Evolutionary conservation across 2,888 invertebrate species (phyloP).

Genomic region (Napeogenes inachia): DNA sequence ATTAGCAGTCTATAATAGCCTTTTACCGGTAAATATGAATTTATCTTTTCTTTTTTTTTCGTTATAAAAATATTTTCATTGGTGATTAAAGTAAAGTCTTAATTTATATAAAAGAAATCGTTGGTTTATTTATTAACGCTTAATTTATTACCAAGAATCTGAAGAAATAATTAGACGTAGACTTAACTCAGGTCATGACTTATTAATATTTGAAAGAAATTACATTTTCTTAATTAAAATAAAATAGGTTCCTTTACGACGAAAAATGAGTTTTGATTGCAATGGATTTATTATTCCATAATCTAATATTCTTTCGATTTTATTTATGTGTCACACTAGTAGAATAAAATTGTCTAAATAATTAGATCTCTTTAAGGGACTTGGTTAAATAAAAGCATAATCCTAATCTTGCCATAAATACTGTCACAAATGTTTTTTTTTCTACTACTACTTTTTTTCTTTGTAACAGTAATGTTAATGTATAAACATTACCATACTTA

Average conservation of each 20-base stretch:
- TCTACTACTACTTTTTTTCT: too few relatives aligned
- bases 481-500: too few relatives aligned
- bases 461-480: too few relatives aligned
- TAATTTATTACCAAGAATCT: slow-evolving; percentile 22
- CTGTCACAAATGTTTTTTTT: too few relatives aligned
- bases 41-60: slow-evolving; percentile 10
- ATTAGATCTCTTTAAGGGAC: too few relatives aligned
- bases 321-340: too few relatives aligned
- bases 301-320: too few relatives aligned
- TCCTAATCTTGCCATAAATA: too few relatives aligned
- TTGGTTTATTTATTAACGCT: slow-evolving; percentile 25
- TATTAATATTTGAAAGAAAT: slow-evolving; percentile 21
- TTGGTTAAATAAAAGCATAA: too few relatives aligned
- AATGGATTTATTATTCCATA: too few relatives aligned
- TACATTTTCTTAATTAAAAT: slow-evolving; percentile 27
- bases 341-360: too few relatives aligned
- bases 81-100: slow-evolving; percentile 10
- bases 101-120: slow-evolving; percentile 11
- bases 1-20: too few relatives aligned
- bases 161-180: slow-evolving; percentile 20
- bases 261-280: slow-evolving; percentile 3
- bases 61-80: slow-evolving; percentile 14
- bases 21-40: not conserved
- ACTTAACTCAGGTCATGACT: slow-evolving; percentile 17
- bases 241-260: slow-evolving; percentile 25